These are phyloP conservation scores for Pelecanoides urinatrix DNA, from an alignment of 2,113 vertebrate species.

Conservation along the genomic window DNA sequence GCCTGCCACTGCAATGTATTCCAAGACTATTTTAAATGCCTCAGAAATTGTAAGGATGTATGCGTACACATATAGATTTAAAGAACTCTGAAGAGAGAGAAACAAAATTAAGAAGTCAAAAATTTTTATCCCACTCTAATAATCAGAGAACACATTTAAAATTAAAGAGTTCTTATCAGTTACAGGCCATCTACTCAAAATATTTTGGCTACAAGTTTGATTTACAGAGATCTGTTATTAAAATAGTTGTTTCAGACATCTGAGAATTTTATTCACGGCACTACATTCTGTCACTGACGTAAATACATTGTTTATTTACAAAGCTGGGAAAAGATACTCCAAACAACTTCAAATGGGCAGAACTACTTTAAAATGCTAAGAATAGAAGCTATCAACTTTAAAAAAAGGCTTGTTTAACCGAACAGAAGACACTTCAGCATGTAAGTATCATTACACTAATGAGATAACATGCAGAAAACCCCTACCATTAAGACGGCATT, in stretches of 20 bases:
- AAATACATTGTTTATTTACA: background rate
- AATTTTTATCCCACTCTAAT: background rate
- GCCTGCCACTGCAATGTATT: background rate
- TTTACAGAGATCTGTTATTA: background rate
- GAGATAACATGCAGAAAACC: slow-evolving; percentile 42
- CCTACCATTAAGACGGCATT: slow-evolving; percentile 88
- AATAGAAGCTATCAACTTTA: background rate
- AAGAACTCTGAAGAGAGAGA: background rate
- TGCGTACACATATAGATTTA: background rate
- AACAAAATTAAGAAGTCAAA: background rate
- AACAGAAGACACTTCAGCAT: slow-evolving; percentile 32
- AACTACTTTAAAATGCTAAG: background rate
- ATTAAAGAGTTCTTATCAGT: background rate
- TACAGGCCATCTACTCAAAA: background rate
- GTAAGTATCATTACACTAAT: slow-evolving; percentile 20
- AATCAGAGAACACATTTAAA: background rate
- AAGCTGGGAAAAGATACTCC: background rate
- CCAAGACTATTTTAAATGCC: background rate
- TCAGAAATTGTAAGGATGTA: background rate
- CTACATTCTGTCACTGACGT: background rate
- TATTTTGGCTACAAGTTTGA: background rate
- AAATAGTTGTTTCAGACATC: background rate
- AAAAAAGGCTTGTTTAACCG: background rate
- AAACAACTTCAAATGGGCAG: background rate
- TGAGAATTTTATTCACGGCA: background rate